phyloP scores from a whole-genome alignment of 2,113 vertebrate genomes.

The Leptobrachium leishanense region DNA sequence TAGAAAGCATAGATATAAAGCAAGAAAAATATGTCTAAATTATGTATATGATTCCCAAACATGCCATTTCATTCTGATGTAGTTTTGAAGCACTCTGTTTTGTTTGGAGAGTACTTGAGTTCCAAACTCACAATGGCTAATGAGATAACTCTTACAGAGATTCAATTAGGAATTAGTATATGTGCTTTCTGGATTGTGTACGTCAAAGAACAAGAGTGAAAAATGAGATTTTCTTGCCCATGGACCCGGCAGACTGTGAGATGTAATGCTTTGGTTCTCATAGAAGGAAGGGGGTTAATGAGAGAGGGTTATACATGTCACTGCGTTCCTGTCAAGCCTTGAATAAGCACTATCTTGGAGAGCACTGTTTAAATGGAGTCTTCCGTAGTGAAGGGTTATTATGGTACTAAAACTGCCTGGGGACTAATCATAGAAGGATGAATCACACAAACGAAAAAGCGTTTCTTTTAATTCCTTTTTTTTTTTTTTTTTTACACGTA shows the following conservation, averaged over 20 bases:
- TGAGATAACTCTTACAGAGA: slow-evolving; percentile 40
- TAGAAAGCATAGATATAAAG: not conserved
- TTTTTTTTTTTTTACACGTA: slow-evolving; percentile 2
- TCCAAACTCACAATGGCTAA: not conserved
- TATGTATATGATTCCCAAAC: not conserved
- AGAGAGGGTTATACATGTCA: slow-evolving; percentile 28
- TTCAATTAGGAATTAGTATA: slow-evolving; percentile 46
- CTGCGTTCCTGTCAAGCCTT: slow-evolving; percentile 43
- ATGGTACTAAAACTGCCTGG: slow-evolving; percentile 37
- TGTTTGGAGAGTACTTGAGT: not conserved
- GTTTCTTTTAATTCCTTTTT: slow-evolving; percentile 18
- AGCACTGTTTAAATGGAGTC: slow-evolving; percentile 45
- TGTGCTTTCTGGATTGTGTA: slow-evolving; percentile 28
- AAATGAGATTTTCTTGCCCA: slow-evolving; percentile 3
- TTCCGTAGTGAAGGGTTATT: slow-evolving; percentile 44
- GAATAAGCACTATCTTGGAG: slow-evolving; percentile 37
- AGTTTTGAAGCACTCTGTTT: not conserved
- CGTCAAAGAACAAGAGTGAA: slow-evolving; percentile 26
- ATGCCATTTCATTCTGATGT: not conserved
- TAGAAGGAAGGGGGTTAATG: slow-evolving; percentile 35
- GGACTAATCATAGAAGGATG: slow-evolving; percentile 34
- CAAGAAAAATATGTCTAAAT: not conserved
- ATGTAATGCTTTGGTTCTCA: slow-evolving; percentile 13
- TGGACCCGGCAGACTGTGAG: slow-evolving; percentile 2
- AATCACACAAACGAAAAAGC: slow-evolving; percentile 29